These are phyloP conservation scores for Mystacornis crossleyi DNA, from an alignment of 2,113 vertebrate species.

Conservation along the genomic window DNA sequence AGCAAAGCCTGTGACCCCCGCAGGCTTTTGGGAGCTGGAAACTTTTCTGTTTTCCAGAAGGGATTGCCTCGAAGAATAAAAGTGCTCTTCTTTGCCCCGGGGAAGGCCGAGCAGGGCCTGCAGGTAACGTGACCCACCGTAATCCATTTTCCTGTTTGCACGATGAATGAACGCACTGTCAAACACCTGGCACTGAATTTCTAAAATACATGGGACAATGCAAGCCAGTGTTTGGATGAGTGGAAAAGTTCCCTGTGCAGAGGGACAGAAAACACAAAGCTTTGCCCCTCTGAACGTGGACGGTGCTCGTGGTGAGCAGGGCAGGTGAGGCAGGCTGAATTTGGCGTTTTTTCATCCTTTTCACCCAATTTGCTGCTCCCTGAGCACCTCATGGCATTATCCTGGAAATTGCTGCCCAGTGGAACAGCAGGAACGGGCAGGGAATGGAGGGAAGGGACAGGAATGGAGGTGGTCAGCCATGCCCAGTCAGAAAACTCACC, in stretches of 20 bases:
- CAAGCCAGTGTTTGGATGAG: not conserved
- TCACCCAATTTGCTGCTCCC: accelerated
- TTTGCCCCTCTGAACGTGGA: not conserved
- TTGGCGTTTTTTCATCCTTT: accelerated
- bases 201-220: not conserved
- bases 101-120: not conserved
- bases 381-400: not conserved
- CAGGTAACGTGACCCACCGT: not conserved
- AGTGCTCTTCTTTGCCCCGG: not conserved
- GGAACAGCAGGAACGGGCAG: not conserved
- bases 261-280: not conserved
- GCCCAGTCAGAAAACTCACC: not conserved
- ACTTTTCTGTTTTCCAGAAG: not conserved
- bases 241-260: not conserved
- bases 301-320: not conserved
- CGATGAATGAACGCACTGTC: not conserved
- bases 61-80: not conserved
- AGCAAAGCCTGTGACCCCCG: conserved; percentile 6
- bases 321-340: not conserved
- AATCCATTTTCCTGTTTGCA: not conserved
- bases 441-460: not conserved
- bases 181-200: not conserved
- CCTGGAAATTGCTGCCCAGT: accelerated
- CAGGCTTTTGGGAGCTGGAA: not conserved
- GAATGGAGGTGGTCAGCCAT: not conserved